Evolutionary conservation across 2,113 vertebrate genomes (phyloP).

Genomic region (Elgaria multicarinata): DNA sequence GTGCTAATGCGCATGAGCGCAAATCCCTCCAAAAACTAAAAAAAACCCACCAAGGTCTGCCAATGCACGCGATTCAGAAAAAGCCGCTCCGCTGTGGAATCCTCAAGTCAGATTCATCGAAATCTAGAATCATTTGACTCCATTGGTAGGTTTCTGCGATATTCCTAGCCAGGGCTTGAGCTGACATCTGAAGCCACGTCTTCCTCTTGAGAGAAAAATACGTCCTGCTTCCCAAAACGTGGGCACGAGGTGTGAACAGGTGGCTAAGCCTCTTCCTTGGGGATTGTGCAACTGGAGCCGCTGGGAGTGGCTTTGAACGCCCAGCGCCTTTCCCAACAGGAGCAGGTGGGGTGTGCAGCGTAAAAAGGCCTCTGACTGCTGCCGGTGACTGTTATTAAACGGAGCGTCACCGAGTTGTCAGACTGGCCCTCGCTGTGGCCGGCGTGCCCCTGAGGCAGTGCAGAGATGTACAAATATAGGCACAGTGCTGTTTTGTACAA

Average conservation of each 20-base stretch:
- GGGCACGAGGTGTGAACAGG: not conserved
- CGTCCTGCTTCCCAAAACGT: not conserved
- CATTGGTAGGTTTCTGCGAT: too few relatives aligned
- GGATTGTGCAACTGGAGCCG: not conserved
- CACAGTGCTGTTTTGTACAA: too few relatives aligned
- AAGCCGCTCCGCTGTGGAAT: too few relatives aligned
- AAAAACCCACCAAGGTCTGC: too few relatives aligned
- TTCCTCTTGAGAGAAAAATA: not conserved
- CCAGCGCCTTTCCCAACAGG: not conserved
- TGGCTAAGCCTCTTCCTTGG: not conserved
- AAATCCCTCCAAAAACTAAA: too few relatives aligned
- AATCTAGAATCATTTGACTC: too few relatives aligned
- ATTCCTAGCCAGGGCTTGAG: not conserved
- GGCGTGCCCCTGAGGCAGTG: not conserved
- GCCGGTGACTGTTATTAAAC: not conserved
- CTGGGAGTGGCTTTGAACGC: too few relatives aligned
- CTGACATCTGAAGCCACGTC: too few relatives aligned
- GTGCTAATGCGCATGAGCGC: too few relatives aligned
- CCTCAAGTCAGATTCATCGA: too few relatives aligned
- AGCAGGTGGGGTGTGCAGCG: not conserved
- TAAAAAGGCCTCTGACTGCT: not conserved
- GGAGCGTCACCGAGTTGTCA: not conserved
- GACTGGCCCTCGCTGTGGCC: not conserved
- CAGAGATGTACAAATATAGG: too few relatives aligned
- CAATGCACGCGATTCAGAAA: too few relatives aligned